Evolutionary conservation across 2,113 vertebrate genomes (phyloP), one percentile per base, ranked within the genome.

Genomic region (Varanus komodoensis): DNA sequence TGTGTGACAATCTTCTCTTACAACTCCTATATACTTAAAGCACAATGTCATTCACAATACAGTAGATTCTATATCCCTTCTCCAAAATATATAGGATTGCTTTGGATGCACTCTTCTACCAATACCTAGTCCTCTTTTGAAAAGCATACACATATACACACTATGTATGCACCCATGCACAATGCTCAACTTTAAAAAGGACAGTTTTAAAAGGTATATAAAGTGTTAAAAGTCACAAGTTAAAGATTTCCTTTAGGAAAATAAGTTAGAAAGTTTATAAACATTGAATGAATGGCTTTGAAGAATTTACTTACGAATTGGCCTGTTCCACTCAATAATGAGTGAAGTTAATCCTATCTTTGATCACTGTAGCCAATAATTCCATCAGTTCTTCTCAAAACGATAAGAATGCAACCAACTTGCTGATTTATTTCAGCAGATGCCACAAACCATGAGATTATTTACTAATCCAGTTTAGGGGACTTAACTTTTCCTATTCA

Each of bases 401-500:
- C 94, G 92, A 75, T 96, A 97, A 96, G 96, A 97, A 97, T 95
- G 93, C 92, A 94, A 93, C 92, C 82, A 96, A 91, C 92, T 96
- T 94, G 11, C 91, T 34, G 38, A 95, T 96, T 96, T 96, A 96
- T 96, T 97, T 97, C 96, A 94, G 95, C 94, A 97, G 96, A 97
- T 97, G 96, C 96, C 96, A 97, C 96, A 96, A 97, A 94, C 97
- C 92, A 97, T 97, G 95, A 97, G 97, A 97, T 98, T 97, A 97
- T 97, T 98, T 98, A 97, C 97, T 98, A 98, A 98, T 98, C 97
- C 96, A 96, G 95, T 97, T 97, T 96, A 89, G 95, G 95, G 94
- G 96, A 97, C 93, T 97, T 97, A 98, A 97, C 95, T 96, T 97
- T 97, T 95, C 95, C 96, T 94, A 97, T 97, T 98, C 97, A 97